phyloP scores from a whole-genome alignment of 2,113 vertebrate species.

The Mormyrus iriodes region DNA sequence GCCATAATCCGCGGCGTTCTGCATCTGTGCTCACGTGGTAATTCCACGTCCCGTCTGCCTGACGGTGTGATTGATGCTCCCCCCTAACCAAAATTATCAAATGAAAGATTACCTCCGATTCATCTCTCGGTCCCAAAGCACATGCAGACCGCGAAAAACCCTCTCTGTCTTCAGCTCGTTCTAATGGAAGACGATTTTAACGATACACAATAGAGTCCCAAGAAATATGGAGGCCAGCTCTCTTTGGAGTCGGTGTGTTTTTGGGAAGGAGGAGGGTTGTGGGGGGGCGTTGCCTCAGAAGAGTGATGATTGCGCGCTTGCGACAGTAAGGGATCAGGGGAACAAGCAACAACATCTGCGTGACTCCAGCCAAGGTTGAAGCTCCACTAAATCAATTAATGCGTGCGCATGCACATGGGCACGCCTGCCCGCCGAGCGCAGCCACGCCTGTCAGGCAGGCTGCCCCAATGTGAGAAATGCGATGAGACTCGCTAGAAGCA shows the following conservation, averaged over 20 bases:
- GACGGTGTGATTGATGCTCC: slow-evolving; percentile 9
- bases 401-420: neutral
- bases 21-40: neutral
- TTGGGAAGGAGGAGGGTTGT: neutral
- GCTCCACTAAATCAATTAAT: slow-evolving; percentile 23
- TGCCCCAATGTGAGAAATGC: slow-evolving; percentile 21
- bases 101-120: slow-evolving; percentile 26
- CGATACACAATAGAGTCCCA: slow-evolving; percentile 12
- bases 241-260: neutral
- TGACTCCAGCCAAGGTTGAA: slow-evolving; percentile 50
- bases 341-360: slow-evolving; percentile 60
- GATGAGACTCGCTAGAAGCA: slow-evolving; percentile 41
- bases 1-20: neutral
- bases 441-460: neutral
- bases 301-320: slow-evolving; percentile 51
- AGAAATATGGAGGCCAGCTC: slow-evolving; percentile 27
- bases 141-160: neutral
- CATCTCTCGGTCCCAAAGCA: slow-evolving; percentile 9
- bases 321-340: slow-evolving; percentile 53
- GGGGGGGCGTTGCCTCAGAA: slow-evolving; percentile 28
- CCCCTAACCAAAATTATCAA: slow-evolving; percentile 21
- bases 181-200: slow-evolving; percentile 6
- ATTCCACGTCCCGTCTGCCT: slow-evolving; percentile 13
- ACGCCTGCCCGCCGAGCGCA: slow-evolving; percentile 20
- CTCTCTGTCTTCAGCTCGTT: neutral